Evolutionary conservation across 2,888 invertebrate species (phyloP), one percentile per base, ranked within the genome.

Genomic region (Pinctada fucata): DNA sequence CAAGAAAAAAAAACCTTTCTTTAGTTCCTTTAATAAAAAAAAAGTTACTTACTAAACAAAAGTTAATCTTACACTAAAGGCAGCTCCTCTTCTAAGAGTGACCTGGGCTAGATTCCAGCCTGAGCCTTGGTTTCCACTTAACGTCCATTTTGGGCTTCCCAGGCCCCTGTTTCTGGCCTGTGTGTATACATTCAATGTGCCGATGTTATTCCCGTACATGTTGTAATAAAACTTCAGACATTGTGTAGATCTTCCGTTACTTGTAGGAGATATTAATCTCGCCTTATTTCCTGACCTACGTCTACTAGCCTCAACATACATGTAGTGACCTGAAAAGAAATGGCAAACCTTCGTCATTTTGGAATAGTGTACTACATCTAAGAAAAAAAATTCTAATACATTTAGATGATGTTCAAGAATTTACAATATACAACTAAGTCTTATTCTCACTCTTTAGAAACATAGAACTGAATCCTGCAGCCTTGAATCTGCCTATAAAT

Each of bases 241-340:
- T 45, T 77, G 75, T 4, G 83, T 68, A 10, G 79, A 76, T 2
- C 80, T 77, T 4, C 85, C 84, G 4, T 78, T 81, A 3, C 77
- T 80, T 1, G 63, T 72, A 3, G 86, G 89, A 65, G 88, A 85
- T 48, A 88, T 81, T 13, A 89, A 81, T 51, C 87, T 77, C 13
- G 88, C 86, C 47, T 83, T 88, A 49, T 85, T 74, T 50, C 85
- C 85, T 4, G 63, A 63, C 3, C 45, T 75, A 16, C 78, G 70
- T 49, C 82, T 82, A 8, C 93, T 91, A 0, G 95, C 94, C 87
- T 95, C 94, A 75, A 95, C 94, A 88, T 92, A 94, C 10, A 94
- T 94, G 85, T 94, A 95, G 74, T 88, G 85, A 63, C 89, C 89
- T 88, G 68, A 2, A 76, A 82, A 58, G 50, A 50, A 73, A 71